Percentiles rank a stretch among this genome's conserved stretches.
These are phyloP conservation scores for Phrynosoma blainvillii DNA, from an alignment of 2,113 vertebrate species.

Conservation along the genomic window DNA sequence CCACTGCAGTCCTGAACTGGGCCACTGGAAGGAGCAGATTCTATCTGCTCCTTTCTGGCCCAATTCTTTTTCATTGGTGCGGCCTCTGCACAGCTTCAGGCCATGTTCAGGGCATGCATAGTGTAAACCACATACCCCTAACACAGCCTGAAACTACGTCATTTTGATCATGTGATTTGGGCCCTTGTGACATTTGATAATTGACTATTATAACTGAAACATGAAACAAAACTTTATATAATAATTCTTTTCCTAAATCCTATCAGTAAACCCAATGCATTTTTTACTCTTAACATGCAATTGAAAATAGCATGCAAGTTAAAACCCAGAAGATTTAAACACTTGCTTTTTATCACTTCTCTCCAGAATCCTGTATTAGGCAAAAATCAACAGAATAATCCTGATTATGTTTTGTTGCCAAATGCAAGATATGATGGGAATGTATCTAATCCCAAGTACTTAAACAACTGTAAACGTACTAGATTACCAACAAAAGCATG, in stretches of 20 bases:
- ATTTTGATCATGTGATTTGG: no score
- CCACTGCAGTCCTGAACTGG: no score
- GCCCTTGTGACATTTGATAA: no score
- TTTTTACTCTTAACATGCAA: background rate
- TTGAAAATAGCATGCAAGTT: background rate
- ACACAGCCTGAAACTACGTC: no score
- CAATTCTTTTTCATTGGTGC: no score
- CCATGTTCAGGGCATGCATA: no score
- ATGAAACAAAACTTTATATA: background rate
- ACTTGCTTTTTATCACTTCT: background rate
- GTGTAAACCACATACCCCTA: no score
- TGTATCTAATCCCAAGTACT: conserved; percentile 4
- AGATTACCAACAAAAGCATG: conserved; percentile 9
- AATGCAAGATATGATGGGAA: background rate
- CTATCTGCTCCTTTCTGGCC: no score
- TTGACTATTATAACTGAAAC: background rate
- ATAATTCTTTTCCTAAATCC: background rate
- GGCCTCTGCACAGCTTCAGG: no score
- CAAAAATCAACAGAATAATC: background rate
- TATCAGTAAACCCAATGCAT: background rate
- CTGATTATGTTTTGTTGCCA: background rate
- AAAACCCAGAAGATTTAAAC: background rate
- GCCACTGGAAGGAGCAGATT: no score
- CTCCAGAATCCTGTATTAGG: background rate
- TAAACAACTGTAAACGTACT: background rate